These are phyloP conservation scores for Pelodytes ibericus DNA, from an alignment of 2,797 vertebrate genomes.

Conservation along the genomic window DNA sequence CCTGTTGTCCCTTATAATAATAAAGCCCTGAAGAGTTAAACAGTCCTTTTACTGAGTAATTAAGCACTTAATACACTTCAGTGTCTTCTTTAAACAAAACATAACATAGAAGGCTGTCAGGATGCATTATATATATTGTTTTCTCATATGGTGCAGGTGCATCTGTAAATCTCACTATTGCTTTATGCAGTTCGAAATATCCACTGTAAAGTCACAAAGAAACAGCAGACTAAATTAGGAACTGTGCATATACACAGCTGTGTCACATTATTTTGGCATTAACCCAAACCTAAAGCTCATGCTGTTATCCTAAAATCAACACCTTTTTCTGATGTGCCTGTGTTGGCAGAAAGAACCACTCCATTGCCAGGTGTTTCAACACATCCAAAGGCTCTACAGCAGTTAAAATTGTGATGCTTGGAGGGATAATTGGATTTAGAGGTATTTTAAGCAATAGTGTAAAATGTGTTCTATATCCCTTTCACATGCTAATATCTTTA, in stretches of 20 bases:
- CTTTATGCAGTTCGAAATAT: conserved; percentile 28
- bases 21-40: no score
- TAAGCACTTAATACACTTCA: conserved; percentile 6
- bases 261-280: conserved; percentile 41
- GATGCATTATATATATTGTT: not conserved
- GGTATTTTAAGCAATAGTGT: conserved; percentile 50
- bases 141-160: conserved; percentile 29
- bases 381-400: conserved; percentile 43
- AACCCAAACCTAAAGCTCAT: conserved; percentile 45
- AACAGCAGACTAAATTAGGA: conserved; percentile 39
- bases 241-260: conserved; percentile 46
- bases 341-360: conserved; percentile 43
- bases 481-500: conserved; percentile 45
- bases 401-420: conserved; percentile 46
- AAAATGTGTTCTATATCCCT: conserved; percentile 32
- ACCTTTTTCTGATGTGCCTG: conserved; percentile 53
- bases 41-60: no score
- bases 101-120: not conserved
- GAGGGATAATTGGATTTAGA: conserved; percentile 48
- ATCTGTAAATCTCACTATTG: not conserved
- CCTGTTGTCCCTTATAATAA: no score
- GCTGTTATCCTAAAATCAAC: conserved; percentile 54
- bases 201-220: conserved; percentile 31
- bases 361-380: conserved; percentile 52
- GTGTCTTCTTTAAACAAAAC: conserved; percentile 5